Evolutionary conservation across 1,140 invertebrate species (phyloP), one percentile per base, ranked within the genome.

Genomic region (Neotoxoptera formosana): DNA sequence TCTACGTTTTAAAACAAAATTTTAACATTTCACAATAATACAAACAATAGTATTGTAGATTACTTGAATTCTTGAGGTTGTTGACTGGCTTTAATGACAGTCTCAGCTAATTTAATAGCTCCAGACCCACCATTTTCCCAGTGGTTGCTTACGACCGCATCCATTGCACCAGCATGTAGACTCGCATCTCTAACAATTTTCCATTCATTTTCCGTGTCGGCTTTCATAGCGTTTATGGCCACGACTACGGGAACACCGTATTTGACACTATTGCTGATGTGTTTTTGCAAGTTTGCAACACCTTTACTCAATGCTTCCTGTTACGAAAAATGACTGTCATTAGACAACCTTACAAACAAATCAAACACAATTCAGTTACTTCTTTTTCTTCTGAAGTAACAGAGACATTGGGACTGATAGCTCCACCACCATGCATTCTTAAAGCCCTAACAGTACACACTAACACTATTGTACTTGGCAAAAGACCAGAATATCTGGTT

Each of bases 371-470:
- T 91, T 98, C 97, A 93, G 99, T 99, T 96, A 99, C 97, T 95
- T 98, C 95, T 7, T 96, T 96, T 95, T 99, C 99, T 94, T 97
- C 98, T 87, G 97, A 96, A 91, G 98, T 97, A 0, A 99, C 95
- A 0, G 98, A 97, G 34, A 97, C 95, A 3, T 99, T 99, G 8
- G 99, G 96, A 1, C 96, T 97, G 30, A 99, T 98, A 1, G 97
- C 94, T 1, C 99, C 99, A 92, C 99, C 99, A 34, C 99, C 99
- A 95, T 99, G 99, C 98, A 99, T 99, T 96, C 99, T 99, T 48
- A 99, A 96, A 30, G 99, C 99, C 94, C 99, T 96, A 25, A 99
- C 96, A 0, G 99, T 99, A 1, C 98, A 97, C 9, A 99, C 99
- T 45, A 99, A 95, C 1, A 99, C 99, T 41, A 98, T 97, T 94